These are phyloP conservation scores for Iselma pallidipennis DNA, from an alignment of 2,888 invertebrate genomes.

Conservation along the genomic window DNA sequence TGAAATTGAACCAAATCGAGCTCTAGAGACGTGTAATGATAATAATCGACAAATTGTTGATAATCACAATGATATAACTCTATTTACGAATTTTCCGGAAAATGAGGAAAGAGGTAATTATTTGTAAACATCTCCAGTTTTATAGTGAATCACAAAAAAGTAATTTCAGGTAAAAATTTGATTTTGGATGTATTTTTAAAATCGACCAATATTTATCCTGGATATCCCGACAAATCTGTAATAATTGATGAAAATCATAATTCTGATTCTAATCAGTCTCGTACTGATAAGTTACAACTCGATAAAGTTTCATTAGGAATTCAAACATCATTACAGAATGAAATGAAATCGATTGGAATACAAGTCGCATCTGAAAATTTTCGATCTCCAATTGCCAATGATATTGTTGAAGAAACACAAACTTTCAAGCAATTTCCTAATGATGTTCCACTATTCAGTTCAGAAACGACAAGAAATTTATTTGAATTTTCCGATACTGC, in stretches of 20 bases:
- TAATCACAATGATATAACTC: background rate
- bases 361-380: background rate
- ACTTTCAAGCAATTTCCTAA: constrained; percentile 5
- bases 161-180: constrained; percentile 36
- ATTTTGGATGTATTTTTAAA: constrained; percentile 53
- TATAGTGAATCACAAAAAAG: too few species aligned
- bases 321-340: constrained; percentile 5
- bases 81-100: constrained; percentile 30
- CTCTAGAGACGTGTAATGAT: too few species aligned
- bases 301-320: constrained; percentile 3
- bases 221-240: background rate
- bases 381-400: background rate
- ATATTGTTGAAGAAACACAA: background rate
- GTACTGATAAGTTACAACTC: background rate
- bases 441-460: background rate
- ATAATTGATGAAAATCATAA: background rate
- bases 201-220: constrained; percentile 40
- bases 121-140: background rate
- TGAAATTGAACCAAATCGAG: too few species aligned
- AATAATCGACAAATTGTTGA: constrained; percentile 3
- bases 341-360: background rate
- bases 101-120: constrained; percentile 42
- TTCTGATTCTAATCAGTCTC: background rate
- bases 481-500: background rate
- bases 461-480: background rate